Conservation (phyloP, 2,113 vertebrate genomes). For the Syngnathus floridae region DNA sequence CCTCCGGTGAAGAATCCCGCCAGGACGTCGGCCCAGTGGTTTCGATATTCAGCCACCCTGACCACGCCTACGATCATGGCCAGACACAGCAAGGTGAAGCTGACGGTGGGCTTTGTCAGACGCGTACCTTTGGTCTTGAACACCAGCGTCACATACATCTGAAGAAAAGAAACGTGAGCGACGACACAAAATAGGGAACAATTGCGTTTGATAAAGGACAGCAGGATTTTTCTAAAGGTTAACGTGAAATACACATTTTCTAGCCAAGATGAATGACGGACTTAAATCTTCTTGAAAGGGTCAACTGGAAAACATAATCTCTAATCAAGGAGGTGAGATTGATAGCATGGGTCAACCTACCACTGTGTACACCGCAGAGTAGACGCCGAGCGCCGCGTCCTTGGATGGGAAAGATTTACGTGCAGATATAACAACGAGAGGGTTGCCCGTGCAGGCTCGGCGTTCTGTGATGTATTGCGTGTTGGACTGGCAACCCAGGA, state of each 20-base stretch:
- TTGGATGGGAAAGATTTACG: conserved; percentile 88
- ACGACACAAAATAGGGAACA: conserved; percentile 19
- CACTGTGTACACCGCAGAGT: conserved; percentile 79
- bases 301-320: conserved; percentile 3
- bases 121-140: conserved; percentile 83
- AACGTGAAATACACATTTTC: not conserved
- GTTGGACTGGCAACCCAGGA: conserved; percentile 77
- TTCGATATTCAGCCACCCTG: conserved; percentile 83
- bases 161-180: conserved; percentile 18
- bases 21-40: conserved; percentile 86
- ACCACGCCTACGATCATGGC: conserved; percentile 82
- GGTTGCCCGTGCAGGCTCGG: conserved; percentile 81
- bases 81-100: conserved; percentile 79
- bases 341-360: conserved; percentile 60
- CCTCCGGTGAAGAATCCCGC: conserved; percentile 81
- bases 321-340: not conserved
- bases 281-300: conserved; percentile 2
- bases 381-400: conserved; percentile 82
- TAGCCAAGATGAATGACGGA: not conserved
- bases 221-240: not conserved
- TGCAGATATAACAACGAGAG: conserved; percentile 73
- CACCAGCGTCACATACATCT: conserved; percentile 89
- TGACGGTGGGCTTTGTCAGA: conserved; percentile 82
- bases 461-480: conserved; percentile 77
- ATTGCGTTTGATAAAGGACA: conserved; percentile 5